Conservation (phyloP, 2,797 vertebrate genomes). For the Sphenopsis melanotis region DNA sequence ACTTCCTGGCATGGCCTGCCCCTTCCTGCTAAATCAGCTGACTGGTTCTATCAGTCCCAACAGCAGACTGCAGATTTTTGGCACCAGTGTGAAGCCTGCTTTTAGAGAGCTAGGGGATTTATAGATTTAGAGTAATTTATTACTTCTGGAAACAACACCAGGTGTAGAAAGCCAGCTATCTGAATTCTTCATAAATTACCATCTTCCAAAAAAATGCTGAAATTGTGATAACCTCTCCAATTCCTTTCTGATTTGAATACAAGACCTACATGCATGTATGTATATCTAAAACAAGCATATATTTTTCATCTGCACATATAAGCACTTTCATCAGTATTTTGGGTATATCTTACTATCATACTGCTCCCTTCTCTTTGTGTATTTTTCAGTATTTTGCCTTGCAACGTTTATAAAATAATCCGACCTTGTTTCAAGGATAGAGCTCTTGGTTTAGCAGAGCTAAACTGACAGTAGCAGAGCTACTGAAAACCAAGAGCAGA, state of each 20-base stretch:
- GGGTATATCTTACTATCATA: not conserved
- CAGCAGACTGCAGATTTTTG: not conserved
- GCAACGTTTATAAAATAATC: not conserved
- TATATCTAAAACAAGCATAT: not conserved
- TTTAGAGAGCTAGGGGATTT: not conserved
- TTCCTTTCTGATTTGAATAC: not conserved
- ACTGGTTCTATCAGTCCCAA: not conserved
- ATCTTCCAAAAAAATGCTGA: not conserved
- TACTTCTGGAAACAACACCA: not conserved
- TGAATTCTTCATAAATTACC: not conserved
- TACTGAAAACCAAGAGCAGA: not conserved
- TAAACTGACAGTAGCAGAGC: not conserved
- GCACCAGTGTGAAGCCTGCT: not conserved
- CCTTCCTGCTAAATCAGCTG: not conserved
- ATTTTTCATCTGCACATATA: not conserved
- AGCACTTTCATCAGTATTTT: not conserved
- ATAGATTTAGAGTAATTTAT: not conserved
- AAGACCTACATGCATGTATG: no score
- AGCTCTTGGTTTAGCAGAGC: not conserved
- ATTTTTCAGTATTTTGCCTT: not conserved
- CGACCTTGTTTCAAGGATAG: accelerated
- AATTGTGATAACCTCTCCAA: not conserved
- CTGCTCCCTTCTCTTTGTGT: not conserved
- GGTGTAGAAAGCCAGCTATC: not conserved
- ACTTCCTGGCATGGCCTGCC: not conserved